phyloP scores from a whole-genome alignment of 2,113 vertebrate genomes.

The Paracanthobrama guichenoti region DNA sequence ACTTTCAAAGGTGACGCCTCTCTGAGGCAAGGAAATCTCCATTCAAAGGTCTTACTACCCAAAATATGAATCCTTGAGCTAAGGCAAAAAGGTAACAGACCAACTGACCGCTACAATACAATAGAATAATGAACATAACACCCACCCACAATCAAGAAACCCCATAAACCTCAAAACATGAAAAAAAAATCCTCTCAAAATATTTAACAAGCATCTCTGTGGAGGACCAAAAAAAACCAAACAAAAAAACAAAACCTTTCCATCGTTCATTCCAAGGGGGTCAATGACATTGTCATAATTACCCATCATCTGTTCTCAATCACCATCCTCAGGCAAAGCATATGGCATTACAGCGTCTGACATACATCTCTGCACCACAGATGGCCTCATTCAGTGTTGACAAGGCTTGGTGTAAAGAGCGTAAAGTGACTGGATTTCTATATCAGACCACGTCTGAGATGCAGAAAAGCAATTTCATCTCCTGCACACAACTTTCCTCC shows the following conservation, averaged over 20 bases:
- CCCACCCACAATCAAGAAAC: neutral
- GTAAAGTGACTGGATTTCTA: neutral
- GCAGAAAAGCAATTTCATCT: neutral
- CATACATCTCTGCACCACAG: constrained; percentile 24
- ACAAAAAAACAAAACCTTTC: neutral
- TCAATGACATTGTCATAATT: constrained; percentile 53
- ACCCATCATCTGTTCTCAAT: constrained; percentile 62
- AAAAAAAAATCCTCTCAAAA: neutral
- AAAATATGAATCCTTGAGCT: constrained; percentile 16
- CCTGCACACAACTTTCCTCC: constrained; percentile 6
- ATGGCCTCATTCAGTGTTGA: constrained; percentile 24
- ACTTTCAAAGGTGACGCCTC: neutral
- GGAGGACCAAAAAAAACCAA: neutral
- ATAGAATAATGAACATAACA: neutral
- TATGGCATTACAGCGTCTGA: constrained; percentile 51
- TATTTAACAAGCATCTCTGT: neutral
- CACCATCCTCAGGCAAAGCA: constrained; percentile 54
- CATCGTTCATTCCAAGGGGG: neutral
- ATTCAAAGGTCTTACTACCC: neutral
- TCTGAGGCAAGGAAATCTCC: neutral
- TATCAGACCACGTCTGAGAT: neutral
- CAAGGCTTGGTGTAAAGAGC: neutral
- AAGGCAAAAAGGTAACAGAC: constrained; percentile 35
- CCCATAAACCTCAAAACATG: neutral
- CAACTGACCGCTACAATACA: constrained; percentile 15